Conservation (phyloP, 2,113 vertebrate genomes). For the Pseudorectes ferrugineus region DNA sequence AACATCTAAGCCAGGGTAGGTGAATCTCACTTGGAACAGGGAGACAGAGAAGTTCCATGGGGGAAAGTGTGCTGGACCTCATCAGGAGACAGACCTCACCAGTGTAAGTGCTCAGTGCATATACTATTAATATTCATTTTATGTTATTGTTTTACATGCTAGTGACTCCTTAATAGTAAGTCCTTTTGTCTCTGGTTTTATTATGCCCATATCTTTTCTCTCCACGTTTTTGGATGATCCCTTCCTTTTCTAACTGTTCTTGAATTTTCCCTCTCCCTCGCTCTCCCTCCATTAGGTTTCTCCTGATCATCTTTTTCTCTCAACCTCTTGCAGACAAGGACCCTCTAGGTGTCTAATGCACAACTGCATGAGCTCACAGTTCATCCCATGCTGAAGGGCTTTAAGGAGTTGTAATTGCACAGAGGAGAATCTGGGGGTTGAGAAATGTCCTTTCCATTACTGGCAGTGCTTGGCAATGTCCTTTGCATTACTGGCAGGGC, state of each 20-base stretch:
- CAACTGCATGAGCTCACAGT: background rate
- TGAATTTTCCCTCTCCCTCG: rapidly evolving
- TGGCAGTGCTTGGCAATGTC: background rate
- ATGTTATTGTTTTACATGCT: background rate
- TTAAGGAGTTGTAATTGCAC: background rate
- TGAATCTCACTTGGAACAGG: background rate
- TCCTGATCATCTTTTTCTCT: background rate
- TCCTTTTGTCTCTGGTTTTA: background rate
- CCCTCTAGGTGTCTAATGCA: background rate
- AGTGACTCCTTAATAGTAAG: background rate
- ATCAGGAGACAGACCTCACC: background rate
- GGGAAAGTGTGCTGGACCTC: background rate
- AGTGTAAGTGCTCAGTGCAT: background rate
- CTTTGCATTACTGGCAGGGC: background rate
- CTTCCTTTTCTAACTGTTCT: background rate
- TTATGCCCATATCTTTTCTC: background rate
- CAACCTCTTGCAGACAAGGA: background rate
- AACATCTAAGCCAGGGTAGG: background rate
- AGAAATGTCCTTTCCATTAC: background rate
- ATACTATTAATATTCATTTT: background rate
- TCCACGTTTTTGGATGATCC: background rate
- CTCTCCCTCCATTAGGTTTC: background rate
- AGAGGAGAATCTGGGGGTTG: background rate
- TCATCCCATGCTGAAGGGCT: background rate
- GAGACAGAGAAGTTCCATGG: background rate